phyloP scores from a whole-genome alignment of 2,797 vertebrate genomes.

The Oreochromis mossambicus region DNA sequence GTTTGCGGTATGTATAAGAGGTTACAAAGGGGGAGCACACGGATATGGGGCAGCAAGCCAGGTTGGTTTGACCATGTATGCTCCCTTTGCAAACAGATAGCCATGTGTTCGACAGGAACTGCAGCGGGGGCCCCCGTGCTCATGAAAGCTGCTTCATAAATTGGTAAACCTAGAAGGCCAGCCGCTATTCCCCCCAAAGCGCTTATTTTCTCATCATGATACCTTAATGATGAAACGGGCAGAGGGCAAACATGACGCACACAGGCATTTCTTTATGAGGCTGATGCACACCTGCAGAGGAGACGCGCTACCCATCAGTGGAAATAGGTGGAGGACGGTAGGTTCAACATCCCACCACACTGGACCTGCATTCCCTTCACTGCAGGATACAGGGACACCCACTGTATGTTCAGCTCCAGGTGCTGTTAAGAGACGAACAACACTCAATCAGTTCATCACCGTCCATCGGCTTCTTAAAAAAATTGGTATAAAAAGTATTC shows the following conservation, averaged over 20 bases:
- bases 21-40: slow-evolving; percentile 1
- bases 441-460: slow-evolving; percentile 18
- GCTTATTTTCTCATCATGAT: slow-evolving; percentile 69
- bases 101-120: slow-evolving; percentile 65
- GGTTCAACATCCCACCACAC: slow-evolving; percentile 48
- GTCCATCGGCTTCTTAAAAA: not conserved
- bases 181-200: slow-evolving; percentile 26
- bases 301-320: slow-evolving; percentile 43
- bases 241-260: slow-evolving; percentile 57
- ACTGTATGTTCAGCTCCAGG: slow-evolving; percentile 35
- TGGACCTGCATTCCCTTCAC: slow-evolving; percentile 35
- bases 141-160: slow-evolving; percentile 78
- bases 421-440: slow-evolving; percentile 27
- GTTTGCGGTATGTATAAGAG: slow-evolving; percentile 36
- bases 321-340: slow-evolving; percentile 29
- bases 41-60: slow-evolving; percentile 43
- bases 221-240: slow-evolving; percentile 70
- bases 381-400: slow-evolving; percentile 37
- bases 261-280: slow-evolving; percentile 77
- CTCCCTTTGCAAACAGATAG: slow-evolving; percentile 64
- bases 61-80: slow-evolving; percentile 35
- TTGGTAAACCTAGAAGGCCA: slow-evolving; percentile 70
- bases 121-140: slow-evolving; percentile 27
- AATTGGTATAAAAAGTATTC: not conserved
- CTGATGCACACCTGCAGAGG: slow-evolving; percentile 70